phyloP scores from a whole-genome alignment of 2,797 vertebrate genomes.

The Bradypodion pumilum region DNA sequence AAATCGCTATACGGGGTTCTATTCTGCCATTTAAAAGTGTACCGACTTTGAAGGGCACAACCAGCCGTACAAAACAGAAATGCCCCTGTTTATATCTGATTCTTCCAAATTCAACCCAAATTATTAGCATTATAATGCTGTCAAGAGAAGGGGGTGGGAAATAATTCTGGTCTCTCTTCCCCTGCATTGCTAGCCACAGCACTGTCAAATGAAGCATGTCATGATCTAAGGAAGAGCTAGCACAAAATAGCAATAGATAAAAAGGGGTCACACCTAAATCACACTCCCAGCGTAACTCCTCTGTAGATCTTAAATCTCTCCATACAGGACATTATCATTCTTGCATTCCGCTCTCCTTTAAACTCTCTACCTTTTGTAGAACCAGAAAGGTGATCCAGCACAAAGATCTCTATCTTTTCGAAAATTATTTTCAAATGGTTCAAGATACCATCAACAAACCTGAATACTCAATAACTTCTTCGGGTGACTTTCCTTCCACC shows the following conservation, averaged over 20 bases:
- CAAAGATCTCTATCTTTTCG: background rate
- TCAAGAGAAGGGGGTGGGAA: background rate
- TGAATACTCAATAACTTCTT: constrained; percentile 89
- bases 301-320: background rate
- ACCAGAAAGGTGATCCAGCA: constrained; percentile 23
- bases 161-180: background rate
- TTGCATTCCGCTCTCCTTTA: background rate
- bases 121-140: background rate
- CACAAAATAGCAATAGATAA: constrained; percentile 1
- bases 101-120: background rate
- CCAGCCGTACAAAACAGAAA: background rate
- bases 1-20: no score
- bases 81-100: background rate
- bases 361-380: constrained; percentile 14
- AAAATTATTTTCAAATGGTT: background rate
- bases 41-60: background rate
- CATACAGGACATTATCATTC: background rate
- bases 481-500: constrained; percentile 87
- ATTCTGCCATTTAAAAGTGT: background rate
- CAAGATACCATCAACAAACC: constrained; percentile 70
- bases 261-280: background rate
- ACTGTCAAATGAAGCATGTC: background rate
- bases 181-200: background rate
- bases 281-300: background rate
- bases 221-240: constrained; percentile 11